A percentile compares a stretch with the other conserved stretches of the same genome.
Conservation (phyloP, 92 coral and sea anemone species). For the Umimayanthus chanpuru region DNA sequence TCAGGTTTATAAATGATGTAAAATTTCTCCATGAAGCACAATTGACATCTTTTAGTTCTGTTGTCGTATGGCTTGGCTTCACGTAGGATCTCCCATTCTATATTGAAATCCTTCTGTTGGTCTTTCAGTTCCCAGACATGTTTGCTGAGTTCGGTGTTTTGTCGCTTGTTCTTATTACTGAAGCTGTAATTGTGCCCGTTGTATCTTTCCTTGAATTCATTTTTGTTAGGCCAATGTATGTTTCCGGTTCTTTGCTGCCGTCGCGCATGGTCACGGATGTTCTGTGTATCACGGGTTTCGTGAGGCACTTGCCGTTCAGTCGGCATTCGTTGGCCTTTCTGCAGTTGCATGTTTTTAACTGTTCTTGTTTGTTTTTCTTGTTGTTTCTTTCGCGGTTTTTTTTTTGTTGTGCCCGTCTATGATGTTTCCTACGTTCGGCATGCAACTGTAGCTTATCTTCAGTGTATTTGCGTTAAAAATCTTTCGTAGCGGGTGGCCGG, state of each 20-base stretch:
- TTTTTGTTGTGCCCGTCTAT: slow-evolving; percentile 20
- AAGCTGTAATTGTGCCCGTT: neutral
- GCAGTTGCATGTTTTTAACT: slow-evolving; percentile 1
- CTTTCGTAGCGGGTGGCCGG: too few relatives aligned
- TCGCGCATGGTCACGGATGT: slow-evolving; percentile 11
- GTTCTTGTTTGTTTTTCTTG: neutral
- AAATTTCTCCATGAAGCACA: neutral
- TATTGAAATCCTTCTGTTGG: too few relatives aligned
- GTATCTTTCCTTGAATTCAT: neutral
- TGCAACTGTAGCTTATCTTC: neutral
- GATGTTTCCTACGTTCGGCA: too few relatives aligned
- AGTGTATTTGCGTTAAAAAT: neutral
- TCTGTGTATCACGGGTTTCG: slow-evolving; percentile 4
- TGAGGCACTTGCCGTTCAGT: slow-evolving; percentile 1
- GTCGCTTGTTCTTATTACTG: neutral
- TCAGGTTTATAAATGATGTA: neutral
- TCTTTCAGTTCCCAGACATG: too few relatives aligned
- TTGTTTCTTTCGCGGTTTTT: neutral
- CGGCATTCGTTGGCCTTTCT: slow-evolving; percentile 3
- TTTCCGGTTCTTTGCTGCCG: slow-evolving; percentile 1
- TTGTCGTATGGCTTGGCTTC: neutral
- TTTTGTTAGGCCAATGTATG: slow-evolving; percentile 4
- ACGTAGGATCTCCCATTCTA: neutral
- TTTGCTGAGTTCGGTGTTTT: neutral
- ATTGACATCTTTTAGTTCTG: neutral